phyloP scores from a whole-genome alignment of 2,113 vertebrate species.

The Pluvialis apricaria region DNA sequence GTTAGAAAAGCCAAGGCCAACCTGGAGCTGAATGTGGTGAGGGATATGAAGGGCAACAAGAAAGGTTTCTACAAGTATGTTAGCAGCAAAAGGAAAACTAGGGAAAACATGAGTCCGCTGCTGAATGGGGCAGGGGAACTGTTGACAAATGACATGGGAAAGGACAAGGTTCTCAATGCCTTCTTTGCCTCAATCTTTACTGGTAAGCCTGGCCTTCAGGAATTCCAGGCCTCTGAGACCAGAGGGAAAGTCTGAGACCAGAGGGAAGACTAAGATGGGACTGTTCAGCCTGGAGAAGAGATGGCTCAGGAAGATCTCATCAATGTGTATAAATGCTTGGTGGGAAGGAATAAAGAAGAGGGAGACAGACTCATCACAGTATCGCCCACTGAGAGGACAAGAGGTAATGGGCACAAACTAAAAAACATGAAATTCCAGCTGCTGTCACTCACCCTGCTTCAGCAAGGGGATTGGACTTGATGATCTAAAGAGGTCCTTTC shows the following conservation, averaged over 20 bases:
- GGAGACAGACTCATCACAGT: neutral
- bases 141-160: neutral
- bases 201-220: neutral
- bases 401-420: neutral
- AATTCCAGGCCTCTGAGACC: neutral
- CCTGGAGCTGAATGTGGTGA: neutral
- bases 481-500: neutral
- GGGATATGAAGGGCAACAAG: neutral
- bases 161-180: neutral
- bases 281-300: neutral
- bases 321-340: neutral
- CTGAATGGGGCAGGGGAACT: neutral
- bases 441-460: neutral
- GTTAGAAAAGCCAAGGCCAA: neutral
- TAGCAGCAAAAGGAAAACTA: neutral
- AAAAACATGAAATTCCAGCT: neutral
- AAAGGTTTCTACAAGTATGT: neutral
- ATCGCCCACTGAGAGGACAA: neutral
- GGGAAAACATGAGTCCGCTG: neutral
- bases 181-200: neutral
- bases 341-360: neutral
- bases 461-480: neutral
- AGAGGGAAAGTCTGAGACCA: neutral
- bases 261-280: neutral
- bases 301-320: neutral